Conservation (phyloP, 2,113 vertebrate genomes). For the Poeciliopsis turrubarensis region DNA sequence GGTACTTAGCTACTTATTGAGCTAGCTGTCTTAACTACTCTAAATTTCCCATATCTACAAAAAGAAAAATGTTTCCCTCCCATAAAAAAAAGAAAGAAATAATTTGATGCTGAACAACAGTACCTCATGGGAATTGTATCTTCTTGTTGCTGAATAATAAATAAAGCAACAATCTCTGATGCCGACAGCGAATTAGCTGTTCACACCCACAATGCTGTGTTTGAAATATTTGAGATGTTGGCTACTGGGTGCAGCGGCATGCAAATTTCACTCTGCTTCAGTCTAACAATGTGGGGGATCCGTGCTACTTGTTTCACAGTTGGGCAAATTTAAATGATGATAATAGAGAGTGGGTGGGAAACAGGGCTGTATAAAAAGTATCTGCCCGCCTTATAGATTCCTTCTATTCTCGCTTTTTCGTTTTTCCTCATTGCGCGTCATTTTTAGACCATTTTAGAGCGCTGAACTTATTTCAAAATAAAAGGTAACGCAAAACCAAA, state of each 20-base stretch:
- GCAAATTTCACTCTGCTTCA: slow-evolving; percentile 17
- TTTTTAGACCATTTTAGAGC: background rate
- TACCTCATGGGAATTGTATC: background rate
- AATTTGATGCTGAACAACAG: background rate
- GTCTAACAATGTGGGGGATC: slow-evolving; percentile 3
- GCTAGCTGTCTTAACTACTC: background rate
- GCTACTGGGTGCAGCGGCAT: slow-evolving; percentile 20
- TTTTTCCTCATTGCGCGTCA: background rate
- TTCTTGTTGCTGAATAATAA: slow-evolving; percentile 3
- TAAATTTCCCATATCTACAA: background rate
- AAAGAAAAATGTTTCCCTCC: background rate
- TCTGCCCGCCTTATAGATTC: background rate
- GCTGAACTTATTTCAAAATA: background rate
- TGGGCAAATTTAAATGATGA: background rate
- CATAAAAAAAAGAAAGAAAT: background rate
- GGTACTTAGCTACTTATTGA: no score
- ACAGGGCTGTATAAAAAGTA: background rate
- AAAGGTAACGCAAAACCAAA: no score
- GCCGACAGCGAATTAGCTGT: slow-evolving; percentile 27
- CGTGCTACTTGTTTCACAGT: background rate
- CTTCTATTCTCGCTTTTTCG: background rate
- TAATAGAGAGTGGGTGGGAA: background rate
- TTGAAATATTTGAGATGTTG: slow-evolving; percentile 25
- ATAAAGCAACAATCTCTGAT: slow-evolving; percentile 6
- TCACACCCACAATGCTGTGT: slow-evolving; percentile 17